A percentile compares a stretch with the other conserved stretches of the same genome.
phyloP scores from a whole-genome alignment of 2,888 invertebrate genomes.

The Apamea monoglypha region DNA sequence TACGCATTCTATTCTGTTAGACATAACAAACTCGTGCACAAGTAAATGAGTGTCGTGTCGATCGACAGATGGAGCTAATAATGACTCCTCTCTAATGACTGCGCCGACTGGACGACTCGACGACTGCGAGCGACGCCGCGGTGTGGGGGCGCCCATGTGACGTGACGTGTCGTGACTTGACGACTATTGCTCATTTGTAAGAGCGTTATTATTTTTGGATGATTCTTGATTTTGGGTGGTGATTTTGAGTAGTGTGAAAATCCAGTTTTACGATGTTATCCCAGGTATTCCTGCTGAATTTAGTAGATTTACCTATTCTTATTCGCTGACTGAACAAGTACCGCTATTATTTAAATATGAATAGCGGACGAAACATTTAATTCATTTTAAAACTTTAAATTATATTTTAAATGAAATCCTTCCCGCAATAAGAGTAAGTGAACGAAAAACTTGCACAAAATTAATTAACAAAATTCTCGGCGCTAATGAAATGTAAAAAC shows the following conservation, averaged over 20 bases:
- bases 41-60: constrained; percentile 72
- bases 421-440: constrained; percentile 34
- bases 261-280: not conserved
- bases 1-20: constrained; percentile 21
- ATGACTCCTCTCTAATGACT: constrained; percentile 59
- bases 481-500: constrained; percentile 57
- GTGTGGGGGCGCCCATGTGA: constrained; percentile 29
- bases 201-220: constrained; percentile 17
- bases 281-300: not conserved
- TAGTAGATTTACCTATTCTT: not conserved
- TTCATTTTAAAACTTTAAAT: constrained; percentile 28
- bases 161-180: constrained; percentile 21
- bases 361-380: not conserved
- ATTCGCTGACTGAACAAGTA: not conserved
- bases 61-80: constrained; percentile 73
- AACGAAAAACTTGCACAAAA: constrained; percentile 51
- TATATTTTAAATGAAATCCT: constrained; percentile 34
- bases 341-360: not conserved
- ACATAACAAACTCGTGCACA: constrained; percentile 38
- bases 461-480: constrained; percentile 54
- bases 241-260: not conserved
- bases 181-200: not conserved
- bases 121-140: constrained; percentile 14
- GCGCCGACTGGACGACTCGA: constrained; percentile 12
- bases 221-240: not conserved